Percentiles rank a stretch among this genome's conserved stretches.
Evolutionary conservation across 2,797 vertebrate genomes (phyloP).

Genomic region (Oryzias dopingdopingensis): DNA sequence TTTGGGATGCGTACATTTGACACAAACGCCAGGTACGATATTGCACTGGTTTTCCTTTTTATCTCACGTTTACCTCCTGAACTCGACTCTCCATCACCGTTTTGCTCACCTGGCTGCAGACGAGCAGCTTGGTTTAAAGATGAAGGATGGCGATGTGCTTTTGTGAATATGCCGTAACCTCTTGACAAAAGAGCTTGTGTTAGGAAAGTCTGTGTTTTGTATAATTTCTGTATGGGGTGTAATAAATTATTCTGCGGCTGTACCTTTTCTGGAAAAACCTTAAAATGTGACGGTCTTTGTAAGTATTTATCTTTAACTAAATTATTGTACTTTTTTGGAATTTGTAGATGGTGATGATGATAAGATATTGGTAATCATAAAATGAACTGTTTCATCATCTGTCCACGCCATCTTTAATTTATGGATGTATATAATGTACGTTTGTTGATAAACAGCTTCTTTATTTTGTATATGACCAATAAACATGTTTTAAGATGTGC

Average conservation of each 20-base stretch:
- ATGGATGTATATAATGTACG: slow-evolving; percentile 98
- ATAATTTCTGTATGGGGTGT: slow-evolving; percentile 83
- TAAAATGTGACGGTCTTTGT: slow-evolving; percentile 81
- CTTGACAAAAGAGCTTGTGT: slow-evolving; percentile 64
- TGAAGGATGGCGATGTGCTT: slow-evolving; percentile 71
- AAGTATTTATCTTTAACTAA: slow-evolving; percentile 95
- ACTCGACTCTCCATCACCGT: no score
- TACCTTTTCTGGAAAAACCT: slow-evolving; percentile 80
- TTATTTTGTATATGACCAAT: slow-evolving; percentile 99
- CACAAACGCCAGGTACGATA: slow-evolving; percentile 12
- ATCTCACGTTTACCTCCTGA: no score
- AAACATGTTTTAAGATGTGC: slow-evolving; percentile 90
- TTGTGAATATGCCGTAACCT: slow-evolving; percentile 66
- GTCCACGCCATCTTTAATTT: slow-evolving; percentile 84
- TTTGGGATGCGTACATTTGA: no score
- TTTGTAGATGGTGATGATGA: slow-evolving; percentile 83
- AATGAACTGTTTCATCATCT: slow-evolving; percentile 77
- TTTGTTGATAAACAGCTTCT: slow-evolving; percentile 97
- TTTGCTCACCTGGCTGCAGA: no score
- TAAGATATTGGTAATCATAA: slow-evolving; percentile 79
- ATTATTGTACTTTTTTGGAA: slow-evolving; percentile 87
- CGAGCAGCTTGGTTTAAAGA: slow-evolving; percentile 44
- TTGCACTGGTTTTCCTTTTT: no score
- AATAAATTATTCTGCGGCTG: slow-evolving; percentile 79
- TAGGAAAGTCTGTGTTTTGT: slow-evolving; percentile 75